A percentile compares a stretch with the other conserved stretches of the same genome.
phyloP scores from a whole-genome alignment of 2,797 vertebrate species.

The Setipinna tenuifilis region DNA sequence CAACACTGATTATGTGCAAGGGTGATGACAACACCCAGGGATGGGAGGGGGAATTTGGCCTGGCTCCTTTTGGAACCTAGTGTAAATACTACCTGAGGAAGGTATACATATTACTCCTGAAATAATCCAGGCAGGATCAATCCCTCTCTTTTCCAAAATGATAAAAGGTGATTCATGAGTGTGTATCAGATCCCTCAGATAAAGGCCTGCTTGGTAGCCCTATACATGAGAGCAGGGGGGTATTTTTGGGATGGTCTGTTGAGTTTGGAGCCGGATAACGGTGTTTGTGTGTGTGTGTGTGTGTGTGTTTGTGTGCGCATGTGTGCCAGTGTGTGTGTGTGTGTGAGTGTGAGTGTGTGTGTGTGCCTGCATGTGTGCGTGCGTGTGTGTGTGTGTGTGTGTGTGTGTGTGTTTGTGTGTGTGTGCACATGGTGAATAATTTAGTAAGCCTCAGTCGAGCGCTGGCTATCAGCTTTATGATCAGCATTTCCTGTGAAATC shows the following conservation, averaged over 20 bases:
- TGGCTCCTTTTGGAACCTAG: too few species aligned
- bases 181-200: neutral
- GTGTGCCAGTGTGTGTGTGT: neutral
- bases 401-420: conserved; percentile 34
- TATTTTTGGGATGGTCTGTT: neutral
- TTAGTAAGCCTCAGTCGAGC: conserved; percentile 61
- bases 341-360: conserved; percentile 30
- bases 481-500: conserved; percentile 73
- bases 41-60: too few species aligned
- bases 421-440: conserved; percentile 67
- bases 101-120: neutral
- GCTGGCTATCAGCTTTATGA: conserved; percentile 47
- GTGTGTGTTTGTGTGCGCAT: too few species aligned
- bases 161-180: neutral
- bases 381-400: conserved; percentile 35
- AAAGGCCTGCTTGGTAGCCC: neutral
- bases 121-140: neutral
- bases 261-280: neutral
- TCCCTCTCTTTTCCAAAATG: neutral
- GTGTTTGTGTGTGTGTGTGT: neutral
- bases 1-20: too few species aligned
- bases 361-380: conserved; percentile 25
- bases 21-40: too few species aligned
- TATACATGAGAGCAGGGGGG: neutral
- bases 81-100: neutral